Evolutionary conservation across 2,888 invertebrate genomes (phyloP).

Genomic region (Hirtodrosophila cameraria): DNA sequence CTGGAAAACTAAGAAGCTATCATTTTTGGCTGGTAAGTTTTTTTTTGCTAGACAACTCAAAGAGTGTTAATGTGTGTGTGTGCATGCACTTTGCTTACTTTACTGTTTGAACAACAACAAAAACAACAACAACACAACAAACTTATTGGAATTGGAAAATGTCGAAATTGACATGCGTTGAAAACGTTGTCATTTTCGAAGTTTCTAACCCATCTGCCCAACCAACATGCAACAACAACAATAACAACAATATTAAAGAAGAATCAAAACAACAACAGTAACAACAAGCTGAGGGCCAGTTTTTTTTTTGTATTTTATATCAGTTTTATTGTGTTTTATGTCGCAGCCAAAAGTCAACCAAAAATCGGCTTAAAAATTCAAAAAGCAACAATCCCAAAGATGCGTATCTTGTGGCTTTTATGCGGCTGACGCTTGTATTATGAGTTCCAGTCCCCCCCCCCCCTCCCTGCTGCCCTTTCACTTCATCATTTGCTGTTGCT

Average conservation of each 20-base stretch:
- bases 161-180: slow-evolving; percentile 68
- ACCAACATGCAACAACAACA: slow-evolving; percentile 22
- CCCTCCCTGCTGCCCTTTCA: not conserved
- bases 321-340: slow-evolving; percentile 70
- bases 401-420: slow-evolving; percentile 67
- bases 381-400: slow-evolving; percentile 68
- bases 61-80: not conserved
- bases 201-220: not conserved
- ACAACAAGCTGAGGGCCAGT: not conserved
- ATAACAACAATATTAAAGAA: too few relatives aligned
- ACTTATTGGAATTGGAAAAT: slow-evolving; percentile 72
- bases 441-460: not conserved
- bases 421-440: slow-evolving; percentile 45
- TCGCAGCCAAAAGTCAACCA: slow-evolving; percentile 56
- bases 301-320: slow-evolving; percentile 37
- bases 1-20: slow-evolving; percentile 11
- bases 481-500: not conserved
- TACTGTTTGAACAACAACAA: slow-evolving; percentile 49
- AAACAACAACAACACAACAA: slow-evolving; percentile 38
- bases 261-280: slow-evolving; percentile 2
- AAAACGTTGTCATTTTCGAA: slow-evolving; percentile 45
- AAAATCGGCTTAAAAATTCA: slow-evolving; percentile 56
- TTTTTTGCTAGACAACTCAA: slow-evolving; percentile 10
- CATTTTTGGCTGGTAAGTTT: slow-evolving; percentile 11
- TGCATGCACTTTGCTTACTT: slow-evolving; percentile 31